Evolutionary conservation across 2,888 invertebrate species (phyloP), one percentile per base, ranked within the genome.

Genomic region (Callinectes sapidus): DNA sequence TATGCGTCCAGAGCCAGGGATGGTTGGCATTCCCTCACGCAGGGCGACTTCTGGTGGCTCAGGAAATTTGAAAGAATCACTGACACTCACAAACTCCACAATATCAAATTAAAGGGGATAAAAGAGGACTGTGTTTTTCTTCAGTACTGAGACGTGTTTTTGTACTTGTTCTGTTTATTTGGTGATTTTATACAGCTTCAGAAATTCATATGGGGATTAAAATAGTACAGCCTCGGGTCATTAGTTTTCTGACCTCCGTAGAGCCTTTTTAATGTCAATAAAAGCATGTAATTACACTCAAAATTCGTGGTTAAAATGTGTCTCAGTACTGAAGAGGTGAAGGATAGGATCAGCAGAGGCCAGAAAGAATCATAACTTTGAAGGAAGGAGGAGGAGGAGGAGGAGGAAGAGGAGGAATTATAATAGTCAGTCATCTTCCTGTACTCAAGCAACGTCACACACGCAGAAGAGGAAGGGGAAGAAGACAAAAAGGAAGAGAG

Each of bases 51-150:
- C 35, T 81, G 81, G 81, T 81, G 32, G 81, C 2, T 32, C 16
- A 32, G 35, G 35, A 81, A 81, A 81, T 35, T 81, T 32, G 35
- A 35, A 81, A 81, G 81, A 81, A 81, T 81, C 81, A 81, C 81
- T 81, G 81, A 81, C 81, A 81, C 32, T 35, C 35, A 81, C 81
- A 81, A 35, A 81, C 81, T 81, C 14, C 81, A 32, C n/a, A 35
- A 81, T 35, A 81, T 81, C 81, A 81, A 81, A 35, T 35, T 35
- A 16, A 81, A 35, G 35, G 35, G 32, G 81, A 2, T 35, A 81
- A 81, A 18, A 18, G 81, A 35, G 13, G 35, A 18, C 81, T 81
- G 32, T 35, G 3, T 81, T n/a, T n/a, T n/a, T n/a, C n/a, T n/a
- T n/a, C n/a, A n/a, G n/a, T n/a, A n/a, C n/a, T n/a, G n/a, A n/a